Evolutionary conservation across 2,113 vertebrate species (phyloP).

Genomic region (Oncorhynchus masou): DNA sequence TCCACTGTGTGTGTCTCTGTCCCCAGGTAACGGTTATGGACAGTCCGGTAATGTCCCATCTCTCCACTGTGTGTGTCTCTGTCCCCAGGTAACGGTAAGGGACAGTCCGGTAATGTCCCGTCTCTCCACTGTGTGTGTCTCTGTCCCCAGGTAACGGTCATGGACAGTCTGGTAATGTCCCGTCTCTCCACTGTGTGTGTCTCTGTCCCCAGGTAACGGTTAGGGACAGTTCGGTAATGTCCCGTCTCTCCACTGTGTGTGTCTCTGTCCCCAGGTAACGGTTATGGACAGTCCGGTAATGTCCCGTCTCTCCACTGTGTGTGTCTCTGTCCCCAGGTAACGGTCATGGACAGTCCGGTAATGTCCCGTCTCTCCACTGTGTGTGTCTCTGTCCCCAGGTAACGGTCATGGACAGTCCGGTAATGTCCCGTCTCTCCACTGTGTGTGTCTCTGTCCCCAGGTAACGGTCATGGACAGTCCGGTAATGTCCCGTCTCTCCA

Average conservation of each 20-base stretch:
- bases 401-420: constrained; percentile 87
- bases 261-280: constrained; percentile 83
- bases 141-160: constrained; percentile 85
- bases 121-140: constrained; percentile 89
- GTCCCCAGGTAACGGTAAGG: constrained; percentile 86
- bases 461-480: constrained; percentile 92
- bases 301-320: constrained; percentile 81
- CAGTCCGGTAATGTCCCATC: constrained; percentile 81
- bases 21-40: constrained; percentile 91
- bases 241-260: constrained; percentile 89
- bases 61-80: constrained; percentile 73
- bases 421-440: constrained; percentile 84
- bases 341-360: constrained; percentile 86
- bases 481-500: constrained; percentile 83
- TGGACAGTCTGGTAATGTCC: constrained; percentile 83
- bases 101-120: constrained; percentile 84
- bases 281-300: constrained; percentile 86
- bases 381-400: constrained; percentile 87
- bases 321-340: constrained; percentile 77
- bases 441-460: constrained; percentile 61
- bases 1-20: constrained; percentile 85
- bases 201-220: constrained; percentile 83
- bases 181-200: constrained; percentile 78
- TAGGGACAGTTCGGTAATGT: constrained; percentile 83
- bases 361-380: constrained; percentile 86